Conservation (phyloP, 1,140 invertebrate species). For the Andricus grossulariae region DNA sequence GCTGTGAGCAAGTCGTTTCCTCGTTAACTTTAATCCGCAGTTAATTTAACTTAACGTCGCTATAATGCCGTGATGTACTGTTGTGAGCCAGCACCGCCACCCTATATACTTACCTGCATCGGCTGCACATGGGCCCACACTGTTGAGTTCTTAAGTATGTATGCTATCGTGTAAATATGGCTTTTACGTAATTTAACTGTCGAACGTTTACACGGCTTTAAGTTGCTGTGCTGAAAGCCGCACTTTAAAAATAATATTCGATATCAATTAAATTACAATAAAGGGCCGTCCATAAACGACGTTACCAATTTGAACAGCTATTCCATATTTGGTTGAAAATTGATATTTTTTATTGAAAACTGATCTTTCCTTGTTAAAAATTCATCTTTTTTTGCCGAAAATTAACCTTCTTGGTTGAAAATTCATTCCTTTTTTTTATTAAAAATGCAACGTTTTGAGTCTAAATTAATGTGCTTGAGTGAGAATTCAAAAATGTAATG, state of each 20-base stretch:
- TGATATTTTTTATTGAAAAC: no score
- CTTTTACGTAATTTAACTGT: conserved; percentile 16
- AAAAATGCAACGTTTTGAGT: no score
- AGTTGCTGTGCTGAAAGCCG: not conserved
- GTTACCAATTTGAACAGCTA: no score
- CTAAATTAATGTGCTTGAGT: no score
- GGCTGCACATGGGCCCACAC: conserved; percentile 18
- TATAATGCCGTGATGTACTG: conserved; percentile 54
- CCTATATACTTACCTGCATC: conserved; percentile 26
- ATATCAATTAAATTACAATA: no score
- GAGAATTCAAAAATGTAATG: no score
- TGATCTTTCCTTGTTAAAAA: no score
- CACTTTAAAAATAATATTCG: not conserved
- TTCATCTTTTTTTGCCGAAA: no score
- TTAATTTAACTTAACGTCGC: conserved; percentile 63
- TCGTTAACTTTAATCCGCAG: conserved; percentile 62
- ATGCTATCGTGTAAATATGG: not conserved
- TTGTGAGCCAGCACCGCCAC: conserved; percentile 30
- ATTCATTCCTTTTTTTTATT: no score
- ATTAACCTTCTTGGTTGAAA: no score
- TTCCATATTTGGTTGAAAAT: no score
- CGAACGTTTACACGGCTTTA: not conserved
- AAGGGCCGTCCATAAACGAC: no score
- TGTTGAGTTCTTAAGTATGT: not conserved
- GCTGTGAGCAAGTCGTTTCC: conserved; percentile 58